Conservation (phyloP, 2,797 vertebrate genomes). For the Pseudomugil gertrudae region DNA sequence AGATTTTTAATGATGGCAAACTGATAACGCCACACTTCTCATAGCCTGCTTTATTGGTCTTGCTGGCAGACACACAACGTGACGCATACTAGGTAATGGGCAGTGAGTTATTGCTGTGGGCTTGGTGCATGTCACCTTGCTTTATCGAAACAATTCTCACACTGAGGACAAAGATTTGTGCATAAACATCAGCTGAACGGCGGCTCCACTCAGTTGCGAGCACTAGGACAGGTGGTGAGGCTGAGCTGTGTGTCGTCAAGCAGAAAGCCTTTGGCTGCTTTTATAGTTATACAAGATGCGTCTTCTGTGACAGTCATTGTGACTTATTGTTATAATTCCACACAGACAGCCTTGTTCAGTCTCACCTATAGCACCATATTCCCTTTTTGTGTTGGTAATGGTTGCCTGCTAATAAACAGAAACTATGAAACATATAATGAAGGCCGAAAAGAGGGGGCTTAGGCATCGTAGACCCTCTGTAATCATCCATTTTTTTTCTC, state of each 20-base stretch:
- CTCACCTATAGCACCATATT: slow-evolving; percentile 32
- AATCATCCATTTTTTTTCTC: slow-evolving; percentile 29
- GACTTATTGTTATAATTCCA: slow-evolving; percentile 58
- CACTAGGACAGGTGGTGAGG: slow-evolving; percentile 38
- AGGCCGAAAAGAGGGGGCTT: slow-evolving; percentile 15
- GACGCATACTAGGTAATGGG: slow-evolving; percentile 48
- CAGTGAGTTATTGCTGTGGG: slow-evolving; percentile 61
- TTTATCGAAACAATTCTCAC: slow-evolving; percentile 67
- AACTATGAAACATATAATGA: slow-evolving; percentile 19
- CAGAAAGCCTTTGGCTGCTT: slow-evolving; percentile 29
- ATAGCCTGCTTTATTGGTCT: slow-evolving; percentile 48
- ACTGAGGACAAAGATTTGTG: slow-evolving; percentile 60
- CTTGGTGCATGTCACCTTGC: slow-evolving; percentile 60
- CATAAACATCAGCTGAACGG: slow-evolving; percentile 61
- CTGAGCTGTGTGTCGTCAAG: slow-evolving; percentile 15
- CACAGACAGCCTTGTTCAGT: slow-evolving; percentile 38
- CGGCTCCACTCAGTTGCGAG: slow-evolving; percentile 56
- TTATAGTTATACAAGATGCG: slow-evolving; percentile 51
- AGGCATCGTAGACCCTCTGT: slow-evolving; percentile 30
- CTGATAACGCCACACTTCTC: slow-evolving; percentile 44
- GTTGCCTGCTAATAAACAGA: no score
- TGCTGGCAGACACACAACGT: slow-evolving; percentile 18
- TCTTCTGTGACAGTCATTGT: slow-evolving; percentile 30
- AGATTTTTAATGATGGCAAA: slow-evolving; percentile 47
- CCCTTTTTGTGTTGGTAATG: no score